A percentile compares a stretch with the other conserved stretches of the same genome.
Conservation (phyloP, 2,888 invertebrate species). For the Leptarthrus brevirostris region DNA sequence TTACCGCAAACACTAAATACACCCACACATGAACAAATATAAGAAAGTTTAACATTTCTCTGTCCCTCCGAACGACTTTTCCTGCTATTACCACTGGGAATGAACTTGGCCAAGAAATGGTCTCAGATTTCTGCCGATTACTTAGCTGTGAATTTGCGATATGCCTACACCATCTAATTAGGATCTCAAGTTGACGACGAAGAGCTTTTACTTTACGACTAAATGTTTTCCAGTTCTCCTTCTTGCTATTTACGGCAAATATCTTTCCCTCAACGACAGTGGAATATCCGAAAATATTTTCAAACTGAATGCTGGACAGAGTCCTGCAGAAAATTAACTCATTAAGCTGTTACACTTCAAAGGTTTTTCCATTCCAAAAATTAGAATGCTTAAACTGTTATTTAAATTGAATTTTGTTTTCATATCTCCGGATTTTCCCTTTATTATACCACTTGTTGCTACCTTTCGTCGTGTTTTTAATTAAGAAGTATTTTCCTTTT, state of each 20-base stretch:
- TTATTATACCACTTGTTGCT: constrained; percentile 40
- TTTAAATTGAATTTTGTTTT: constrained; percentile 46
- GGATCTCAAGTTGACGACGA: constrained; percentile 39
- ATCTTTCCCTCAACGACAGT: constrained; percentile 13
- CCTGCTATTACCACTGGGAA: constrained; percentile 10
- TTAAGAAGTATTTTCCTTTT: constrained; percentile 25
- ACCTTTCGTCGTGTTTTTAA: constrained; percentile 32
- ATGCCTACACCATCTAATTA: constrained; percentile 41
- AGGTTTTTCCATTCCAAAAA: constrained; percentile 2
- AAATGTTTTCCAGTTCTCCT: constrained; percentile 18
- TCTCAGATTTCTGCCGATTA: constrained; percentile 42
- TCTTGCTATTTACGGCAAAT: constrained; percentile 24
- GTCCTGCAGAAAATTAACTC: constrained; percentile 32
- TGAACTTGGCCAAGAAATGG: constrained; percentile 33
- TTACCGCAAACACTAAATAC: too few relatives aligned
- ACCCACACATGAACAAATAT: too few relatives aligned
- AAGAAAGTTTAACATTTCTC: not conserved
- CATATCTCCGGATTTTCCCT: constrained; percentile 33
- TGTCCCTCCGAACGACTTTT: not conserved
- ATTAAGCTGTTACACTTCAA: constrained; percentile 21
- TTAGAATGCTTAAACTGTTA: constrained; percentile 27
- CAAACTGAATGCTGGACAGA: constrained; percentile 35
- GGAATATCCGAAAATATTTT: not conserved
- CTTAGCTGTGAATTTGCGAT: constrained; percentile 38
- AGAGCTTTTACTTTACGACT: constrained; percentile 37